Evolutionary conservation across 2,797 vertebrate species (phyloP).

Genomic region (Pangasius krempfi): DNA sequence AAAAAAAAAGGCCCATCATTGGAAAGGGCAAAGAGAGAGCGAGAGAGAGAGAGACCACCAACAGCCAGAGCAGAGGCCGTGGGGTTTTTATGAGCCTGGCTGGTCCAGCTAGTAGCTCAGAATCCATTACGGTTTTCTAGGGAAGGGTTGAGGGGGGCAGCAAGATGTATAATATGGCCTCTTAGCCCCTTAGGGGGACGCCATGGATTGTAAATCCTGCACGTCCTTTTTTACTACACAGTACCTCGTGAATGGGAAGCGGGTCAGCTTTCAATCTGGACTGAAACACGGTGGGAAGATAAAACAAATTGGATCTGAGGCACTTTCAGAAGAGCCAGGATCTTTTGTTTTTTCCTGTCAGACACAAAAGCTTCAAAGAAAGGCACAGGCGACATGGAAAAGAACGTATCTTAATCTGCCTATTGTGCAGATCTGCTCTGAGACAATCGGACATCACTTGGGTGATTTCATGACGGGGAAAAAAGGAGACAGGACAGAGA

Average conservation of each 20-base stretch:
- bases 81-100: constrained; percentile 60
- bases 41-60: constrained; percentile 61
- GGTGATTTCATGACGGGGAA: constrained; percentile 74
- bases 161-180: constrained; percentile 49
- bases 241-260: constrained; percentile 51
- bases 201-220: constrained; percentile 57
- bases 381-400: constrained; percentile 42
- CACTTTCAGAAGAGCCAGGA: constrained; percentile 4
- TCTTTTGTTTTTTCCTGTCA: constrained; percentile 46
- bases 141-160: constrained; percentile 32
- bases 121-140: constrained; percentile 50
- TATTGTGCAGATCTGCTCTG: constrained; percentile 49
- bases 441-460: constrained; percentile 82
- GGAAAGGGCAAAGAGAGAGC: constrained; percentile 46
- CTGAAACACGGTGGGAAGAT: constrained; percentile 31
- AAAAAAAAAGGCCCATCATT: constrained; percentile 45
- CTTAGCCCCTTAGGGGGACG: constrained; percentile 51
- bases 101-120: constrained; percentile 58
- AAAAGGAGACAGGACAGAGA: constrained; percentile 19
- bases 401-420: constrained; percentile 73
- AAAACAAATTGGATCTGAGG: constrained; percentile 43
- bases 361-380: constrained; percentile 68
- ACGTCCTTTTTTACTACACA: constrained; percentile 53
- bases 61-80: constrained; percentile 59
- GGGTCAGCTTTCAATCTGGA: constrained; percentile 53